Base-by-base conservation (phyloP, 2,797 vertebrate species). In the Helicolenus hilgendorfi region DNA sequence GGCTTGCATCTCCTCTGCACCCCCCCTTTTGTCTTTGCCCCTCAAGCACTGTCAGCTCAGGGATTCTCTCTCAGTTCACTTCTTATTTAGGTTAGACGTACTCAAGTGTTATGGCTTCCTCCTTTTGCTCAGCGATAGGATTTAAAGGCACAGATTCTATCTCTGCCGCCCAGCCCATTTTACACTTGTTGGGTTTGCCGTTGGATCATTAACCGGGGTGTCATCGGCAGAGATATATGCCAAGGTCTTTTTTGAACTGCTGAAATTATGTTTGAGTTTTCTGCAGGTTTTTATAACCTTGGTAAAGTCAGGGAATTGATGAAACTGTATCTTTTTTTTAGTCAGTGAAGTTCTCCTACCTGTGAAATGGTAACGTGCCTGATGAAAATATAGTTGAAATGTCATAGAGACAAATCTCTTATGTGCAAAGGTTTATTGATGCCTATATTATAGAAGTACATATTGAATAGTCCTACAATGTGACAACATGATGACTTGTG, bases 31-130 rank as follows among this genome's bases (percentile, higher is more conserved):
- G 72, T 86, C 56, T 86, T 70, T 87, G 76, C 74, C 75, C 76
- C 89, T 80, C 29, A 53, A 85, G 69, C 41, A 14, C 83, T 38
- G 86, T 91, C 89, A 87, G 73, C 87, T 81, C 85, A 82, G 79
- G 77, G 83, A 93, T 87, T 94, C 71, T 88, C 91, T 93, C 86
- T 95, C 84, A 95, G 85, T 93, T 94, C 84, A 92, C 83, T 94
- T 95, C 87, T 92, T 94, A 96, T 97, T 93, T 95, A 94, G 92
- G 93, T 95, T 95, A 94, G 81, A 90, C 68, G 31, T 79, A 81
- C 85, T 94, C 77, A 20, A 89, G 81, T 93, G 88, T 92, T 90
- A 82, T 79, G 76, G 64, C 77, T 83, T 92, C 67, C 83, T 85
- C 53, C 62, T 79, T 49, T 84, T 85, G 65, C 81, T 84, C 36